Conservation (phyloP, 2,113 vertebrate genomes). For the Erpornis zantholeuca region DNA sequence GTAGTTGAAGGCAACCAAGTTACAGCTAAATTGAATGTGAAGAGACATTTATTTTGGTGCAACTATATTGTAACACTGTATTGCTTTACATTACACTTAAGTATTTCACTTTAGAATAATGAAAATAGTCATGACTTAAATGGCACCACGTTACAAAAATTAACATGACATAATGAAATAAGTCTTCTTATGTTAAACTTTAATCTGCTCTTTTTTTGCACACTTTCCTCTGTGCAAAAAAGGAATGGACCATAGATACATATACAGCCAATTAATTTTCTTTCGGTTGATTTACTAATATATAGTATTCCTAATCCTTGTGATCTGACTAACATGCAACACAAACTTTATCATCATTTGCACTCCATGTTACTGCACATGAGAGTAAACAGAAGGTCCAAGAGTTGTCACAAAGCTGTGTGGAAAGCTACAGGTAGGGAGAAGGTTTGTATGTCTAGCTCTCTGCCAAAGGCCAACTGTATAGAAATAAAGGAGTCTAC, state of each 20-base stretch:
- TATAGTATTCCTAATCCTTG: neutral
- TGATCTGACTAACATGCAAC: accelerated
- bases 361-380: neutral
- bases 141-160: neutral
- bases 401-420: neutral
- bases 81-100: neutral
- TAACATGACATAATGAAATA: neutral
- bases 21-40: neutral
- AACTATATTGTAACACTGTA: neutral
- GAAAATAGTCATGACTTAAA: neutral
- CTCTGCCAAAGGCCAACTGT: neutral
- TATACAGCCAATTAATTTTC: neutral
- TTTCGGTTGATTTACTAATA: neutral
- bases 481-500: neutral
- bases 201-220: neutral
- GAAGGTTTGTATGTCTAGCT: neutral
- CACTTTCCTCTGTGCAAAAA: neutral
- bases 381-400: neutral
- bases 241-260: neutral
- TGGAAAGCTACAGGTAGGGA: neutral
- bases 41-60: neutral
- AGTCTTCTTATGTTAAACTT: neutral
- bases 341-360: neutral
- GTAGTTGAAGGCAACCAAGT: neutral
- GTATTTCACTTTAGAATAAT: neutral